Evolutionary conservation across 2,113 vertebrate genomes (phyloP), one percentile per base, ranked within the genome.

Genomic region (Brachypteracias leptosomus): DNA sequence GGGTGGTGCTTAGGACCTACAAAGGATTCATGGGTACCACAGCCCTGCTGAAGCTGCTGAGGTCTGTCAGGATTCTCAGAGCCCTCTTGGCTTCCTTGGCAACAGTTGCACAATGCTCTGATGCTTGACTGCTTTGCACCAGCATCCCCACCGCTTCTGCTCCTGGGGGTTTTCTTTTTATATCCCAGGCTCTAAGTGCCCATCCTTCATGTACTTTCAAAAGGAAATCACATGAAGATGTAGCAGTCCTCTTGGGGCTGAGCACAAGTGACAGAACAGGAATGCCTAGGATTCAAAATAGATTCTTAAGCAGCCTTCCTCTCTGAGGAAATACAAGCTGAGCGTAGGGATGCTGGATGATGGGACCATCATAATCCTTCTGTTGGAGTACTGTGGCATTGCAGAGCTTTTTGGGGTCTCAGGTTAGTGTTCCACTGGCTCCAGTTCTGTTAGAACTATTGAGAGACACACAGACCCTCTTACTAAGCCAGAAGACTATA

Each of bases 51-150:
- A 46, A 42, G 57, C 16, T 88, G 66, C 44, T 83, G 79, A 46
- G 38, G 5, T 36, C 67, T 47, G 1, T 70, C 59, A 33, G 20
- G 61, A 24, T 51, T 84, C 58, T 85, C 59, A 25, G 21, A 46
- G 25, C 35, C 49, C 33, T 76, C 76, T 61, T 63, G 67, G n/a
- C 71, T 88, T 21, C 71, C 62, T 85, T 90, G 59, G 46, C 49
- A 73, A 18, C 2, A 0, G 18, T 20, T 80, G 29, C 0, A 0
- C 22, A 42, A 26, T 40, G 47, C n/a, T 29, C 49, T 70, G 26
- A 25, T 33, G 29, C 40, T 67, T 94, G 57, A n/a, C 75, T 61
- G 10, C 35, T 71, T 49, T 81, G 65, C 36, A 80, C n/a, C 63
- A 83, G 24, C 12, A 9, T 74, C n/a, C 21, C 5, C 16, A 40